Evolutionary conservation across 2,888 invertebrate genomes (phyloP).

Genomic region (Phortica okadai): DNA sequence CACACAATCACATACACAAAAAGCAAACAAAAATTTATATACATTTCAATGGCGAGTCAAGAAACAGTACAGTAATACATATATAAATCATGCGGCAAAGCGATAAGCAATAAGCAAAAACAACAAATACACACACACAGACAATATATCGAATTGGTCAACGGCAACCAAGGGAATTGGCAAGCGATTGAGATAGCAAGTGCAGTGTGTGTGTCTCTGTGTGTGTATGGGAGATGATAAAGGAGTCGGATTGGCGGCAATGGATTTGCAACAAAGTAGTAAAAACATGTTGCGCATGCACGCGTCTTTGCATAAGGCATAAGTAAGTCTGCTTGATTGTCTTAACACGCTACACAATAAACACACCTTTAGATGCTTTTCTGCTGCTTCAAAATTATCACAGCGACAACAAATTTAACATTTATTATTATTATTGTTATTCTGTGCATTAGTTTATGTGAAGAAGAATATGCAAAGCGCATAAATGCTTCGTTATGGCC

Average conservation of each 20-base stretch:
- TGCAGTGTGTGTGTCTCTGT: background rate
- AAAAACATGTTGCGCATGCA: background rate
- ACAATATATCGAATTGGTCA: background rate
- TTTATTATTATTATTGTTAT: too few relatives aligned
- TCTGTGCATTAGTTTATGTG: too few relatives aligned
- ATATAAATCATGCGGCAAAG: background rate
- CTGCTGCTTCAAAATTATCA: too few relatives aligned
- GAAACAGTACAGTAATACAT: too few relatives aligned
- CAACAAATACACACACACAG: constrained; percentile 24
- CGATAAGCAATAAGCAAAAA: constrained; percentile 1
- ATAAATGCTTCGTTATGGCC: background rate
- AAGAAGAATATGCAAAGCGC: background rate
- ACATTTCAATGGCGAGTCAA: too few relatives aligned
- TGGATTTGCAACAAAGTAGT: background rate
- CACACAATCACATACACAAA: too few relatives aligned
- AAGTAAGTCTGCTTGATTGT: too few relatives aligned
- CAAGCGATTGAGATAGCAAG: constrained; percentile 1
- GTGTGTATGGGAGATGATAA: background rate
- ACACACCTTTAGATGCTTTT: too few relatives aligned
- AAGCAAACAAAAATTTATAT: too few relatives aligned
- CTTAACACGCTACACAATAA: too few relatives aligned
- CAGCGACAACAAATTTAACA: too few relatives aligned
- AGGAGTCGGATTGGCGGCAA: background rate
- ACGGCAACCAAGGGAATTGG: constrained; percentile 37
- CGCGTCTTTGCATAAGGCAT: background rate